phyloP scores from a whole-genome alignment of 2,888 invertebrate genomes.

The Trachelus tabidus region DNA sequence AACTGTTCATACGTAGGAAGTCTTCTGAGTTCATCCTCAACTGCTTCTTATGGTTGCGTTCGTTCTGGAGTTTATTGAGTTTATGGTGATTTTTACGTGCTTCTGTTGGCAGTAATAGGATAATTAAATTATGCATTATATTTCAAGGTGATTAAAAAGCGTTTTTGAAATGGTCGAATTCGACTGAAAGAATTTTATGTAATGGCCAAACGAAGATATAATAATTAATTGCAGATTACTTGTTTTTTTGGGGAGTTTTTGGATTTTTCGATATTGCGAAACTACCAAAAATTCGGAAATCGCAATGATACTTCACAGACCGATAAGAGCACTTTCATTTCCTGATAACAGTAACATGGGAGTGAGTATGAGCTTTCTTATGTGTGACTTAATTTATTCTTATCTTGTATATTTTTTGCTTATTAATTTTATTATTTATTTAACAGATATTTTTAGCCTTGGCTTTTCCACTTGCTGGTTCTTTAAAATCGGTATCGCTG shows the following conservation, averaged over 20 bases:
- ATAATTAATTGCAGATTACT: constrained; percentile 6
- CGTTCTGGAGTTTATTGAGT: not conserved
- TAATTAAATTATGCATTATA: not conserved
- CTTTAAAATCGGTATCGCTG: constrained; percentile 76
- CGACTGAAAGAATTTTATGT: not conserved
- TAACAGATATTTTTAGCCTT: constrained; percentile 77
- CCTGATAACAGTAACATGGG: constrained; percentile 60
- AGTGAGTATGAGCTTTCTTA: constrained; percentile 44
- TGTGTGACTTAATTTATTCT: not conserved
- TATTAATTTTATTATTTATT: constrained; percentile 26
- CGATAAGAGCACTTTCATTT: constrained; percentile 58
- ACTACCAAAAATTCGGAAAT: constrained; percentile 48
- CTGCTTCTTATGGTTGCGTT: not conserved
- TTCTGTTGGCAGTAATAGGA: not conserved
- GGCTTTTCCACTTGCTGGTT: constrained; percentile 77
- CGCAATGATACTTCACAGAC: constrained; percentile 56
- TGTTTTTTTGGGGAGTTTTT: not conserved
- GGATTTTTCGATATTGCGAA: not conserved
- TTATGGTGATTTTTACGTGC: not conserved
- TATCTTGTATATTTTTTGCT: not conserved
- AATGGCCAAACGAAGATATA: not conserved
- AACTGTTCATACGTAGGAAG: not conserved
- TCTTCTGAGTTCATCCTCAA: not conserved
- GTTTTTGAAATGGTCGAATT: not conserved
- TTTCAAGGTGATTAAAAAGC: not conserved